phyloP scores from a whole-genome alignment of 2,888 invertebrate genomes.

The Trachelus iudaicus region DNA sequence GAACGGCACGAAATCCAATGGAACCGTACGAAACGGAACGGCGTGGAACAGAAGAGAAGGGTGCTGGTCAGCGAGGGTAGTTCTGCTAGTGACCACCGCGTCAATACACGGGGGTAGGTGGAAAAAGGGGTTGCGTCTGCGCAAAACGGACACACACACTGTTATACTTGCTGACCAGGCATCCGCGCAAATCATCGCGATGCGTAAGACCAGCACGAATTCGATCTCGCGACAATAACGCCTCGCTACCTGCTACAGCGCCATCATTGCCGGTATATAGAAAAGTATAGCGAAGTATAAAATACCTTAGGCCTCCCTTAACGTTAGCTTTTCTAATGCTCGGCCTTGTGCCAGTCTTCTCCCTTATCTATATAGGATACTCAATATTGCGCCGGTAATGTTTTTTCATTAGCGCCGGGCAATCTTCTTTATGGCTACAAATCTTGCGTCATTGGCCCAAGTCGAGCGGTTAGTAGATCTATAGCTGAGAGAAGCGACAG shows the following conservation, averaged over 20 bases:
- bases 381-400: constrained; percentile 58
- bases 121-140: constrained; percentile 60
- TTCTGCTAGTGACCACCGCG: constrained; percentile 60
- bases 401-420: constrained; percentile 61
- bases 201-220: constrained; percentile 8
- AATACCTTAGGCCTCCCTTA: background rate
- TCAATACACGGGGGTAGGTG: constrained; percentile 59
- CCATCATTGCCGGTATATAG: background rate
- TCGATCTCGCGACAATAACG: background rate
- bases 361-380: constrained; percentile 22
- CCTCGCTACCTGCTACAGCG: background rate
- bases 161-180: constrained; percentile 45
- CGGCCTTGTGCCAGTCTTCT: background rate
- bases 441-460: constrained; percentile 50
- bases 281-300: background rate
- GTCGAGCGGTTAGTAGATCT: background rate
- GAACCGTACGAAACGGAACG: background rate
- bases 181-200: constrained; percentile 49
- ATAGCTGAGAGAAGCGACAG: background rate
- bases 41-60: background rate
- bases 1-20: background rate
- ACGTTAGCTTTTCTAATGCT: background rate
- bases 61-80: constrained; percentile 50
- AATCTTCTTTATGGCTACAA: constrained; percentile 62
- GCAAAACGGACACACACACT: constrained; percentile 37